Conservation (phyloP, 1,140 invertebrate species). For the Aphelinus certus region DNA sequence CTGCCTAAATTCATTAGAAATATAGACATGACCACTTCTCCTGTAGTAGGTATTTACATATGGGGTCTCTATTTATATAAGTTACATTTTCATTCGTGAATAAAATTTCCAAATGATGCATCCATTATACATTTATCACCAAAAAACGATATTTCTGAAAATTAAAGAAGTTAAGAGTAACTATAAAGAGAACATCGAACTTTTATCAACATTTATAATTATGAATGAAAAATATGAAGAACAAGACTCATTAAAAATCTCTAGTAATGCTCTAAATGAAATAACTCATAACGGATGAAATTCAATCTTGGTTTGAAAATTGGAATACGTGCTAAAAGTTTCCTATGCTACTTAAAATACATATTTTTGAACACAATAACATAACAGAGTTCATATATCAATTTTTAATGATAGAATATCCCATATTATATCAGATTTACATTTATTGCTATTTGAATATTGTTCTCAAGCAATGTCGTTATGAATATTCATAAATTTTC, state of each 20-base stretch:
- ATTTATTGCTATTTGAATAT: conserved; percentile 31
- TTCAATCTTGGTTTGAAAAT: conserved; percentile 5
- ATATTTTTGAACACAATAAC: conserved; percentile 36
- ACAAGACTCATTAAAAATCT: no score
- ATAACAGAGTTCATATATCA: conserved; percentile 26
- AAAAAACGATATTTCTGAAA: no score
- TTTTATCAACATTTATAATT: no score
- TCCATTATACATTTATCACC: not conserved
- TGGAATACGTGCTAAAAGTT: conserved; percentile 16
- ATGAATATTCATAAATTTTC: conserved; percentile 14
- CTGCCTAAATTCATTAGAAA: not conserved
- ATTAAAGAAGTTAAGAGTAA: no score
- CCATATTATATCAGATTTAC: conserved; percentile 26
- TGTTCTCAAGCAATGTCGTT: not conserved
- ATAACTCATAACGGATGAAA: no score
- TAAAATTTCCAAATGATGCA: conserved; percentile 21
- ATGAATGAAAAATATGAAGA: no score
- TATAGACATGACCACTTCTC: conserved; percentile 27
- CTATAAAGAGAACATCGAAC: no score
- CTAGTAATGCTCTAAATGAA: no score
- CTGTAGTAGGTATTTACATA: conserved; percentile 21
- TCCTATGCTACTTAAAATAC: conserved; percentile 29
- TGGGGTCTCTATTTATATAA: conserved; percentile 9
- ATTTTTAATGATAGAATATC: conserved; percentile 26
- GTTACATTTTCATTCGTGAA: conserved; percentile 7